Evolutionary conservation across 1,140 invertebrate species (phyloP).

Genomic region (Pseudoatta argentina): DNA sequence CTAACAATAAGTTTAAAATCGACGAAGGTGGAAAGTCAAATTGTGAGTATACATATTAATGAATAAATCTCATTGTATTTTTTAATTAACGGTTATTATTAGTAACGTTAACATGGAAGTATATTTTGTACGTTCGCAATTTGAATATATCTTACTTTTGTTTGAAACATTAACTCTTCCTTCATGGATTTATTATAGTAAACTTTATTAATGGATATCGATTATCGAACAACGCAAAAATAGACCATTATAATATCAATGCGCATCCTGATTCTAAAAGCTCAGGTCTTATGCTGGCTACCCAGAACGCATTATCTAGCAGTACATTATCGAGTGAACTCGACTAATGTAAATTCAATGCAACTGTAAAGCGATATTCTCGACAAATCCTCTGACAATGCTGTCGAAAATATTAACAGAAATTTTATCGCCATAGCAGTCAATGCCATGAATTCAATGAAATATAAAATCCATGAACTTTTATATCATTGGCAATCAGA

Average conservation of each 20-base stretch:
- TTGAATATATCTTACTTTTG: neutral
- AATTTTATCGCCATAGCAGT: slow-evolving; percentile 28
- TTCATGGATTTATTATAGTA: neutral
- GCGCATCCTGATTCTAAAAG: slow-evolving; percentile 44
- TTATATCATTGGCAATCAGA: slow-evolving; percentile 4
- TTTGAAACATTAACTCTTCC: neutral
- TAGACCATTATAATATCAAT: neutral
- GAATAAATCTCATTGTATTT: neutral
- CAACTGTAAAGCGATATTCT: slow-evolving; percentile 27
- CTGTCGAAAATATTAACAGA: slow-evolving; percentile 50
- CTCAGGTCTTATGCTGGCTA: slow-evolving; percentile 28
- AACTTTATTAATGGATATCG: slow-evolving; percentile 39
- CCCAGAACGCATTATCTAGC: slow-evolving; percentile 24
- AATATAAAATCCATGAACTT: slow-evolving; percentile 36
- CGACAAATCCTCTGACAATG: slow-evolving; percentile 28
- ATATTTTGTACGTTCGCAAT: neutral
- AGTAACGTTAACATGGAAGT: neutral
- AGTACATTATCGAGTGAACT: slow-evolving; percentile 37
- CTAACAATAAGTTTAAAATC: neutral
- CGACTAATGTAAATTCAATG: slow-evolving; percentile 52
- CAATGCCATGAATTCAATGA: slow-evolving; percentile 18
- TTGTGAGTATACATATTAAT: neutral
- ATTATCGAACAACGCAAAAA: slow-evolving; percentile 29
- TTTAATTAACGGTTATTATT: neutral
- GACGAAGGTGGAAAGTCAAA: slow-evolving; percentile 41